A percentile compares a stretch with the other conserved stretches of the same genome.
These are phyloP conservation scores for Oxyscelio sp. DNA, from an alignment of 2,888 invertebrate species.

Conservation along the genomic window DNA sequence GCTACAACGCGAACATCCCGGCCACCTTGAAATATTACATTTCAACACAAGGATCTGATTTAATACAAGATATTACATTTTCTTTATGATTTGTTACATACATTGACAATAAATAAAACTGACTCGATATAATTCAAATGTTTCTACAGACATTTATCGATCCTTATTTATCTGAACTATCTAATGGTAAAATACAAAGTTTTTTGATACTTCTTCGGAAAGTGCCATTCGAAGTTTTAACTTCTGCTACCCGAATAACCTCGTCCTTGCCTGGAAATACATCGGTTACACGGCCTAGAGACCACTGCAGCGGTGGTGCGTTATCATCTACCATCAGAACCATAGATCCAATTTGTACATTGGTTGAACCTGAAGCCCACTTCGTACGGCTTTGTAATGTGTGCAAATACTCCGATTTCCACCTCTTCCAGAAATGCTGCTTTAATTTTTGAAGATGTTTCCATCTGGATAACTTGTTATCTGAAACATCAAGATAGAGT, in stretches of 20 bases:
- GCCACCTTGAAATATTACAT: no score
- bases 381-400: no score
- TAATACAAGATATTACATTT: no score
- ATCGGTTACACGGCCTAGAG: background rate
- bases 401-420: background rate
- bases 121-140: no score
- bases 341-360: background rate
- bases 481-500: background rate
- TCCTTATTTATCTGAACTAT: no score
- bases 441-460: background rate
- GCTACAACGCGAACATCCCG: no score
- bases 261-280: no score
- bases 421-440: background rate
- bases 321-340: background rate
- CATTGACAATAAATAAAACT: no score
- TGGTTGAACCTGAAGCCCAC: no score
- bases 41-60: no score
- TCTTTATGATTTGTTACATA: no score
- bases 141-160: no score
- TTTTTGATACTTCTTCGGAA: background rate
- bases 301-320: background rate
- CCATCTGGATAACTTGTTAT: background rate
- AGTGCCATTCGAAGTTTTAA: background rate
- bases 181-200: background rate
- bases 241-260: background rate